Conservation (phyloP, 2,797 vertebrate genomes). For the Epinephelus coioides region DNA sequence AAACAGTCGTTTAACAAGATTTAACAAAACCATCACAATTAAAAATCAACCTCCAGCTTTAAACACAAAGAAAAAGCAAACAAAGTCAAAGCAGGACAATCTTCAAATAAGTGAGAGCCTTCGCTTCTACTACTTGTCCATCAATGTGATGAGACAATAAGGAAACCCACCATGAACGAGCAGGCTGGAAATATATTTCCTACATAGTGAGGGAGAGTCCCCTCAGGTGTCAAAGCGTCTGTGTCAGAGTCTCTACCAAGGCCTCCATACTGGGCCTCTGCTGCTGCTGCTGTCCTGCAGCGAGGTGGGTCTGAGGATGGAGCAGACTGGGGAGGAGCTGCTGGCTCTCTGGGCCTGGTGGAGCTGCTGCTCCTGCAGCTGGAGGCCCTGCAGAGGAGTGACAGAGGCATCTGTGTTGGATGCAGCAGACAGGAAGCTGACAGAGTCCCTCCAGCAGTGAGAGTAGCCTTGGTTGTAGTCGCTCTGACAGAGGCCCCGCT, state of each 20-base stretch:
- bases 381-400: slow-evolving; percentile 75
- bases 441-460: slow-evolving; percentile 81
- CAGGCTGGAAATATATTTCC: slow-evolving; percentile 82
- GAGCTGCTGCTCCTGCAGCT: slow-evolving; percentile 68
- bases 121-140: slow-evolving; percentile 70
- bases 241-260: slow-evolving; percentile 84
- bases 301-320: slow-evolving; percentile 48
- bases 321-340: slow-evolving; percentile 51
- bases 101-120: slow-evolving; percentile 57
- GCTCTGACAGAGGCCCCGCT: slow-evolving; percentile 62
- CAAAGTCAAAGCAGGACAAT: slow-evolving; percentile 58
- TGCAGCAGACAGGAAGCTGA: slow-evolving; percentile 78
- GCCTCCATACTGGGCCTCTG: slow-evolving; percentile 82
- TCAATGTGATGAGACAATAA: slow-evolving; percentile 37
- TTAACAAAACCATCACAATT: slow-evolving; percentile 69
- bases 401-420: slow-evolving; percentile 62
- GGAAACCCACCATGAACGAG: slow-evolving; percentile 33
- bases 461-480: slow-evolving; percentile 78
- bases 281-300: slow-evolving; percentile 65
- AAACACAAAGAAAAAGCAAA: slow-evolving; percentile 58
- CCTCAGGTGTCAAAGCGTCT: slow-evolving; percentile 72
- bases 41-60: slow-evolving; percentile 66
- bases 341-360: slow-evolving; percentile 63
- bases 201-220: slow-evolving; percentile 75
- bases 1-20: slow-evolving; percentile 67